phyloP scores from a whole-genome alignment of 2,888 invertebrate genomes.

The Dolichomitus sp. region DNA sequence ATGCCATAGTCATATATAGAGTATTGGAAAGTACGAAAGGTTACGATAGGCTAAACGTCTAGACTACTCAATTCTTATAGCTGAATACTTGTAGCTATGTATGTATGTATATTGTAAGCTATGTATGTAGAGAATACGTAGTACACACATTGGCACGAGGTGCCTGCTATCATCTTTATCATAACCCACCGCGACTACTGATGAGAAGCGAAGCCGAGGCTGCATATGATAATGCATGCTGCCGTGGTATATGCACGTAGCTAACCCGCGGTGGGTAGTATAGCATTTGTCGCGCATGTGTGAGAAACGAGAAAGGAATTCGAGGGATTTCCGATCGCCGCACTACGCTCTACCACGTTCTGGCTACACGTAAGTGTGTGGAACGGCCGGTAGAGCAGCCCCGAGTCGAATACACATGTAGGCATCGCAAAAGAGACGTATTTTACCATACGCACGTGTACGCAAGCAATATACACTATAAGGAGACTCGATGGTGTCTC shows the following conservation, averaged over 20 bases:
- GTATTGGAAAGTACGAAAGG: constrained; percentile 33
- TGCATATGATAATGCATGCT: constrained; percentile 12
- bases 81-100: neutral
- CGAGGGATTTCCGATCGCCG: constrained; percentile 62
- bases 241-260: constrained; percentile 9
- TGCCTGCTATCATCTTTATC: constrained; percentile 32
- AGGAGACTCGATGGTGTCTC: neutral
- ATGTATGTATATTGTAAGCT: neutral
- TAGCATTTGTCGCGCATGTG: constrained; percentile 9
- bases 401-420: neutral
- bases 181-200: constrained; percentile 38
- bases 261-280: neutral
- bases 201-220: constrained; percentile 5
- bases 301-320: constrained; percentile 67
- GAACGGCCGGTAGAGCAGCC: neutral
- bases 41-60: constrained; percentile 20
- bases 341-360: constrained; percentile 5
- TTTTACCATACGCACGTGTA: constrained; percentile 2
- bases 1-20: constrained; percentile 17
- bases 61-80: neutral
- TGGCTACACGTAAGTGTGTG: neutral
- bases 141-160: constrained; percentile 30
- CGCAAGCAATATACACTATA: neutral
- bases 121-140: neutral
- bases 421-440: neutral